Conservation (phyloP, 2,797 vertebrate species). For the Amphiprion clarkii region DNA sequence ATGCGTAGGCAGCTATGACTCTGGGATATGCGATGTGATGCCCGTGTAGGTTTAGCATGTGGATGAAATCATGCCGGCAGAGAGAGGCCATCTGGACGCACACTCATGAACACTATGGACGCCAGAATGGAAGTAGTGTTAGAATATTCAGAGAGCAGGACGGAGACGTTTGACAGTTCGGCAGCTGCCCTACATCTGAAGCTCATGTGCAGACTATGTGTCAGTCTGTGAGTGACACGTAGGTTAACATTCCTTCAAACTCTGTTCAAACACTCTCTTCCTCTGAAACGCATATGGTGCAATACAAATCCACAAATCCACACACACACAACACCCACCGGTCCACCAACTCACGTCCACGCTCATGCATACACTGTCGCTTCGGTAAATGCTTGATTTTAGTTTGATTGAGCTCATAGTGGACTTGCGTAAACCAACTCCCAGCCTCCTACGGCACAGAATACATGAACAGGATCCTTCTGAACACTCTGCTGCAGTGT, state of each 20-base stretch:
- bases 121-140: conserved; percentile 1
- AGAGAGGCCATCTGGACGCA: conserved; percentile 35
- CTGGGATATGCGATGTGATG: conserved; percentile 46
- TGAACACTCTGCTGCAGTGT: conserved; percentile 30
- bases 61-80: conserved; percentile 62
- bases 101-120: not conserved
- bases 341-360: conserved; percentile 2
- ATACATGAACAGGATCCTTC: conserved; percentile 44
- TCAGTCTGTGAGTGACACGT: conserved; percentile 4
- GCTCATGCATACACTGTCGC: not conserved
- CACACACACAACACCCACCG: conserved; percentile 24
- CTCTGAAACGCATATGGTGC: conserved; percentile 21
- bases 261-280: conserved; percentile 56
- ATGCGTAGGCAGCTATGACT: conserved; percentile 36
- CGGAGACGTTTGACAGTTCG: conserved; percentile 12
- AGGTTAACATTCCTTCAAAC: conserved; percentile 58
- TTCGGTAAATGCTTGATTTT: not conserved
- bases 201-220: conserved; percentile 1
- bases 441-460: conserved; percentile 52
- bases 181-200: conserved; percentile 32
- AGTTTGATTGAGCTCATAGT: conserved; percentile 9
- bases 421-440: conserved; percentile 48
- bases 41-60: conserved; percentile 72
- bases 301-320: conserved; percentile 27
- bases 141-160: not conserved